A percentile compares a stretch with the other conserved stretches of the same genome.
phyloP scores from a whole-genome alignment of 2,797 vertebrate genomes.

The Notamacropus eugenii region DNA sequence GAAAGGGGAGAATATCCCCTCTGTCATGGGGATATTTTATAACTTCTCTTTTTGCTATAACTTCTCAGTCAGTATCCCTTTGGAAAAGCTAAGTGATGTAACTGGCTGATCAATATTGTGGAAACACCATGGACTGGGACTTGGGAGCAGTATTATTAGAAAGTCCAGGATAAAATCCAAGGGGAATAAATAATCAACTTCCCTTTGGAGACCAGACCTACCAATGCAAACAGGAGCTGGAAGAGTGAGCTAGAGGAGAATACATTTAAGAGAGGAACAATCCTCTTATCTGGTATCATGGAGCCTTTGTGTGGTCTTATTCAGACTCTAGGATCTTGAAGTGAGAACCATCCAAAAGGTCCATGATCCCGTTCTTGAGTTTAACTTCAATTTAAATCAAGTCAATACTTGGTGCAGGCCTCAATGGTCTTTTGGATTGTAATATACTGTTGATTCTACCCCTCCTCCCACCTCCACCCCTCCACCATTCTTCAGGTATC shows the following conservation, averaged over 20 bases:
- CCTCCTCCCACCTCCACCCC: neutral
- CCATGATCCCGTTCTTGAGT: neutral
- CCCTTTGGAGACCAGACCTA: neutral
- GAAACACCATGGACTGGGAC: neutral
- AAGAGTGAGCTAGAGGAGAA: neutral
- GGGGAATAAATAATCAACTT: neutral
- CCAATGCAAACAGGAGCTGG: neutral
- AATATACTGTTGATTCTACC: neutral
- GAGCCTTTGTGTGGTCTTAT: neutral
- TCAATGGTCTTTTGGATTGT: neutral
- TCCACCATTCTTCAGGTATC: neutral
- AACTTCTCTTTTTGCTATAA: neutral
- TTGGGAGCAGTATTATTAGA: neutral
- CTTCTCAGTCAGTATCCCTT: neutral
- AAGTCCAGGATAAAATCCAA: neutral
- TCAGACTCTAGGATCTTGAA: neutral
- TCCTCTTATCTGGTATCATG: neutral
- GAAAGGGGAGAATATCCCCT: neutral
- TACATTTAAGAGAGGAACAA: neutral
- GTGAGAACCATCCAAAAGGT: neutral
- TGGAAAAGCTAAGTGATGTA: neutral
- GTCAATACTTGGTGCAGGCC: neutral
- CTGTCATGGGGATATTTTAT: neutral
- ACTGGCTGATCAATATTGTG: neutral
- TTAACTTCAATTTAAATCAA: neutral